Conservation (phyloP, 1,140 invertebrate species). For the Saccostrea echinata region DNA sequence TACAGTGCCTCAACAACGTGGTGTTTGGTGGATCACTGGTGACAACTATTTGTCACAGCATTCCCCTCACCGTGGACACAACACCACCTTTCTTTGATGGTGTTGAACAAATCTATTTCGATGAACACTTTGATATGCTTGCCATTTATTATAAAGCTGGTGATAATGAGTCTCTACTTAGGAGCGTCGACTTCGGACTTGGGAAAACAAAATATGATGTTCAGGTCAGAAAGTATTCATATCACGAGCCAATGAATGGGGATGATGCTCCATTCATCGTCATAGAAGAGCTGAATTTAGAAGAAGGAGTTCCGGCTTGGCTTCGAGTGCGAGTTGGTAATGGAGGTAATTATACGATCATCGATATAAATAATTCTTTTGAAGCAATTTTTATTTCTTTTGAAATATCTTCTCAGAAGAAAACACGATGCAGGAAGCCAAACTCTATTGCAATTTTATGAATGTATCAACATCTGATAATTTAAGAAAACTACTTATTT, state of each 20-base stretch:
- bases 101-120: constrained; percentile 63
- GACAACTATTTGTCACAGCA: constrained; percentile 69
- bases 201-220: constrained; percentile 71
- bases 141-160: too few species aligned
- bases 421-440: too few species aligned
- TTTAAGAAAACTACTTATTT: too few species aligned
- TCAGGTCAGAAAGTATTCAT: constrained; percentile 61
- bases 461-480: too few species aligned
- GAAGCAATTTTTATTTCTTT: too few species aligned
- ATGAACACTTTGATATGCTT: constrained; percentile 69
- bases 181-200: constrained; percentile 66
- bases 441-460: too few species aligned
- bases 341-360: constrained; percentile 57
- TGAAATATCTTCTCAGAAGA: too few species aligned
- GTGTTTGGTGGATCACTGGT: constrained; percentile 68
- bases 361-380: too few species aligned
- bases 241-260: constrained; percentile 53
- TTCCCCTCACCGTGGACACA: constrained; percentile 69
- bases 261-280: constrained; percentile 58
- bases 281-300: constrained; percentile 63
- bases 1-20: constrained; percentile 68
- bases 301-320: constrained; percentile 66
- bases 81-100: constrained; percentile 64
- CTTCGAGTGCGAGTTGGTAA: constrained; percentile 63
- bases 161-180: constrained; percentile 60